A percentile compares a stretch with the other conserved stretches of the same genome.
Evolutionary conservation across 2,113 vertebrate genomes (phyloP).

Genomic region (Sus scrofa): T2T-Sscrofa CM000815.6:106038501-106039000

Average conservation of each 20-base stretch:
- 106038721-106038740: not conserved
- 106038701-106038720: not conserved
- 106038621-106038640: not conserved
- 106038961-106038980: not conserved
- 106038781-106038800: not conserved
- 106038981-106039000: not conserved
- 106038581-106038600: not conserved
- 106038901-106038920: not conserved
- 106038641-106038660: not conserved
- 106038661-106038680: not conserved
- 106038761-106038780: not conserved
- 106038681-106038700: not conserved
- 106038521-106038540: conserved; percentile 45
- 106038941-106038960: not conserved
- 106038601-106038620: not conserved
- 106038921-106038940: not conserved
- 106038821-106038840: not conserved
- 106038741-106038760: not conserved
- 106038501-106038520: conserved; percentile 59
- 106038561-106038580: conserved; percentile 5
- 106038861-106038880: not conserved
- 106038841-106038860: not conserved
- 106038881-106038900: not conserved
- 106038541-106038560: conserved; percentile 47
- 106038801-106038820: not conserved